These are phyloP conservation scores for Acromyrmex echinatior DNA, from an alignment of 1,140 invertebrate species.

Conservation along the genomic window DNA sequence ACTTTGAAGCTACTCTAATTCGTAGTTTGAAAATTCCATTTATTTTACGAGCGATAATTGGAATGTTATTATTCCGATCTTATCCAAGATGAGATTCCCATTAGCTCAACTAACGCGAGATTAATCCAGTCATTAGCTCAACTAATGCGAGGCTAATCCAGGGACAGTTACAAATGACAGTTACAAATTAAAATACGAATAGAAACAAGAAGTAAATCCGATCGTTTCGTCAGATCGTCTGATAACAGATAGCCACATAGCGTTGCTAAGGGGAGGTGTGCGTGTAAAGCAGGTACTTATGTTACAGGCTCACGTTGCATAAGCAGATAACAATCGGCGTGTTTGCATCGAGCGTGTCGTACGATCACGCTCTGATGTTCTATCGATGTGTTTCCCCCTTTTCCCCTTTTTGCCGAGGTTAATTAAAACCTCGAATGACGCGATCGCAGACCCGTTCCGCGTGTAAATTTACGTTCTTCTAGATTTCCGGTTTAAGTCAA, in stretches of 20 bases:
- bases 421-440: constrained; percentile 12
- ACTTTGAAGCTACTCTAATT: background rate
- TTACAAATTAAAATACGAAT: background rate
- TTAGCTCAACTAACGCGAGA: background rate
- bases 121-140: background rate
- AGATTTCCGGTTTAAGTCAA: constrained; percentile 19
- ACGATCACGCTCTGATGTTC: background rate
- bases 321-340: constrained; percentile 49
- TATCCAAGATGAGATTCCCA: background rate
- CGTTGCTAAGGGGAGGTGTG: background rate
- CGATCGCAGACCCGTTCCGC: background rate
- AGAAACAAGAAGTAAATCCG: background rate
- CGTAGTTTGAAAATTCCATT: background rate
- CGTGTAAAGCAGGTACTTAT: constrained; percentile 31
- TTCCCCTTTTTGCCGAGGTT: background rate
- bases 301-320: constrained; percentile 38
- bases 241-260: background rate
- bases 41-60: background rate
- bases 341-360: background rate
- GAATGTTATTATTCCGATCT: background rate
- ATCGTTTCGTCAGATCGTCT: constrained; percentile 5
- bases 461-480: constrained; percentile 35
- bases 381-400: background rate
- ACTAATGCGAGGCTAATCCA: background rate
- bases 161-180: background rate